Evolutionary conservation across 2,797 vertebrate genomes (phyloP).

Genomic region (Botia kubotai): DNA sequence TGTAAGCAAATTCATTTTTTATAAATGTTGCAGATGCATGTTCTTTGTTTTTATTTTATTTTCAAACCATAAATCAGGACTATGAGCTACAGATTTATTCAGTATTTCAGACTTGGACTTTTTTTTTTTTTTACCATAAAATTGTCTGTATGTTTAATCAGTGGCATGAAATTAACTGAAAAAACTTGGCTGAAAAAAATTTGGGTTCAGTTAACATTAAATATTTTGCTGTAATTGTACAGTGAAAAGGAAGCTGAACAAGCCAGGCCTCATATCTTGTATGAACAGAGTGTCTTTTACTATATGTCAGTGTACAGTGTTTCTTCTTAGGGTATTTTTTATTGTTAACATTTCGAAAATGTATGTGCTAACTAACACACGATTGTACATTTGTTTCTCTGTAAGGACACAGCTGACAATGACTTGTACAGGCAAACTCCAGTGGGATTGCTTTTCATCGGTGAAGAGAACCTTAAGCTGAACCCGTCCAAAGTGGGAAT

Average conservation of each 20-base stretch:
- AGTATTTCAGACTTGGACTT: too few relatives aligned
- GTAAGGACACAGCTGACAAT: background rate
- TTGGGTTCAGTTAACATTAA: conserved; percentile 18
- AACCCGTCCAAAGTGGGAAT: conserved; percentile 5
- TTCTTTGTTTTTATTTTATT: too few relatives aligned
- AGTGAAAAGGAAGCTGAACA: background rate
- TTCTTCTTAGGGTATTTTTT: background rate
- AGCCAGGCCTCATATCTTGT: background rate
- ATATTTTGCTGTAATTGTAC: conserved; percentile 5
- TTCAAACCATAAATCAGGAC: too few relatives aligned
- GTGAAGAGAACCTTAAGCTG: background rate
- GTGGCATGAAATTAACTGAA: too few relatives aligned
- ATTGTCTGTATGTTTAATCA: too few relatives aligned
- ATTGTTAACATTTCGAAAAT: background rate
- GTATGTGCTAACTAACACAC: conserved; percentile 5
- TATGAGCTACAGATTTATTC: too few relatives aligned
- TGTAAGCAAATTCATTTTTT: too few relatives aligned
- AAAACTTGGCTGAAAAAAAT: too few relatives aligned
- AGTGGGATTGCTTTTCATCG: background rate
- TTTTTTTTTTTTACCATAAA: too few relatives aligned
- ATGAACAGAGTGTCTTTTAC: background rate
- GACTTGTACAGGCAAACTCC: background rate
- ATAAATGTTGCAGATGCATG: too few relatives aligned
- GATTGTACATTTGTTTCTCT: background rate
- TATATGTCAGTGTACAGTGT: background rate